Base-by-base conservation (phyloP, 2,888 invertebrate species). In the Aspidiotus rigidus region DNA sequence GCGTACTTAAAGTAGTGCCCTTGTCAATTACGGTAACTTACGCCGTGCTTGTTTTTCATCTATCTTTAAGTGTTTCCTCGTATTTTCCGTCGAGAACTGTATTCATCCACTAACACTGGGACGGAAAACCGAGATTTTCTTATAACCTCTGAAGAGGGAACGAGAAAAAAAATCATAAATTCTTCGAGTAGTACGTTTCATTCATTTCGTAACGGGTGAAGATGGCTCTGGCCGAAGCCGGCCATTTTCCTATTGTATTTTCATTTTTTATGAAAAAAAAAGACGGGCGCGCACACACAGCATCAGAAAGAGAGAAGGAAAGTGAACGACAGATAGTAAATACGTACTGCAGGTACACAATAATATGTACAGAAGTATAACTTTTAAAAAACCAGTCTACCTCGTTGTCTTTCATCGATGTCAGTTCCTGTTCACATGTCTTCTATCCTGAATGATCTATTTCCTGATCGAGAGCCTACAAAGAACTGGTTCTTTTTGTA, bases 341-440 rank as follows among this genome's bases (percentile, higher is more conserved):
- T 41, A 62, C 40, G 28, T 28, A 28, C 28, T 28, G 28, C 5
- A 28, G 28, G 28, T 28, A 28, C 28, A 28, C 28, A 28, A 28
- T 28, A 28, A 28, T 28, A 28, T 28, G 28, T 28, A 28, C 28
- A 28, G 28, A 28, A 28, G 28, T 28, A 28, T 28, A 28, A 28
- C 28, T 28, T 28, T 28, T 28, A 28, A 62, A 62, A 49, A 66
- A 66, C 66, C 66, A 66, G 66, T 66, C 66, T 59, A 66, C 59
- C 59, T 66, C 59, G 66, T 66, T 66, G 66, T 66, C 66, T 66
- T 66, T 66, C 57, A 66, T 44, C 66, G 66, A 66, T 59, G 59
- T 66, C 66, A 66, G 59, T 66, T 66, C 66, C 66, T 66, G 66
- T 66, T 66, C 66, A 66, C 66, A 66, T 66, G 66, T 59, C 66